A percentile compares a stretch with the other conserved stretches of the same genome.
Evolutionary conservation across 2,888 invertebrate genomes (phyloP).

Genomic region (Gastracanthus pulcherrimus): DNA sequence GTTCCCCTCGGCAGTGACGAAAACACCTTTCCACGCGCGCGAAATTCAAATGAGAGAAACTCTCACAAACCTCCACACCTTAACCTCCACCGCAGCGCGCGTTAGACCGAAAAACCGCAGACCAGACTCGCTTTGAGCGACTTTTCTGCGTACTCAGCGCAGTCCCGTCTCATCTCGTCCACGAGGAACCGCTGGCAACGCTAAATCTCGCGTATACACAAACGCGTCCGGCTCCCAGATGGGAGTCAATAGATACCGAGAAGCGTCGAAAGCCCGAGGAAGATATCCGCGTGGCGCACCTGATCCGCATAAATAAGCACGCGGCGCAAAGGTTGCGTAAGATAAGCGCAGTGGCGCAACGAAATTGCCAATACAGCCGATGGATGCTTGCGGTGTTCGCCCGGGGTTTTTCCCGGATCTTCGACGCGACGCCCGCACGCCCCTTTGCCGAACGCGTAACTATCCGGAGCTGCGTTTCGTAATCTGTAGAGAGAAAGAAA

Average conservation of each 20-base stretch:
- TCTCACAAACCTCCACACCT: too few relatives aligned
- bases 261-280: constrained; percentile 30
- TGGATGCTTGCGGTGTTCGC: not conserved
- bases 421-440: too few relatives aligned
- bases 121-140: too few relatives aligned
- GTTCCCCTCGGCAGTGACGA: constrained; percentile 17
- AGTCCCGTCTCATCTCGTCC: too few relatives aligned
- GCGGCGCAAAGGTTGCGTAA: not conserved
- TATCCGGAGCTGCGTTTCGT: not conserved
- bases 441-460: not conserved
- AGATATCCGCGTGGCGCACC: not conserved
- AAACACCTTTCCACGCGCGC: constrained; percentile 37
- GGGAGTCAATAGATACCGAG: too few relatives aligned
- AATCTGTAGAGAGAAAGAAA: not conserved
- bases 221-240: too few relatives aligned
- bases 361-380: constrained; percentile 8
- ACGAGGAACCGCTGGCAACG: too few relatives aligned
- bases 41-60: constrained; percentile 55
- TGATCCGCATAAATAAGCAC: constrained; percentile 25
- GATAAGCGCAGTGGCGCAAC: constrained; percentile 8
- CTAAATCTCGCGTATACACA: too few relatives aligned
- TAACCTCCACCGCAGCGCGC: not conserved
- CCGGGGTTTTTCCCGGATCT: constrained; percentile 34
- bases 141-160: too few relatives aligned
- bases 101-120: not conserved